Evolutionary conservation across 2,797 vertebrate species (phyloP).

Genomic region (Parauchenoglanis punctatus): DNA sequence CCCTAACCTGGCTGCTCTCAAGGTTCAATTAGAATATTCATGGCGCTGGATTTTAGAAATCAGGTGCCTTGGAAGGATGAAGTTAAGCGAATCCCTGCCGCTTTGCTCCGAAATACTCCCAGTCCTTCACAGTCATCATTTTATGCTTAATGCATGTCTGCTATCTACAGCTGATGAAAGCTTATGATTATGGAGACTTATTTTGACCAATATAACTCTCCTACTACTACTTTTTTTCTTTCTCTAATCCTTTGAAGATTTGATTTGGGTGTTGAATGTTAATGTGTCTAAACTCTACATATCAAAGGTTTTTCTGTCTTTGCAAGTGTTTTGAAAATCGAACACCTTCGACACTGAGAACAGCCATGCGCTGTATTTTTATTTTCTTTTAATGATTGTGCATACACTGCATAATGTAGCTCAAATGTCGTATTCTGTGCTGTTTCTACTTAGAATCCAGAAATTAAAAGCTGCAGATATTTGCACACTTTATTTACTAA

Average conservation of each 20-base stretch:
- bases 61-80: constrained; percentile 13
- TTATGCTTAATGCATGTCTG: constrained; percentile 29
- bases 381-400: background rate
- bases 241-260: background rate
- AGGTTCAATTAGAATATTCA: constrained; percentile 55
- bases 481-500: background rate
- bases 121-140: constrained; percentile 31
- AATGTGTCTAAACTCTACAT: constrained; percentile 2
- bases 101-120: constrained; percentile 22
- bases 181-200: constrained; percentile 29
- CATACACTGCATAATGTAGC: background rate
- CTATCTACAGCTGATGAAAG: constrained; percentile 32
- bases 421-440: background rate
- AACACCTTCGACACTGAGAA: background rate
- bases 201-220: constrained; percentile 18
- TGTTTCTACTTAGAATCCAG: background rate
- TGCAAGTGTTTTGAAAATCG: constrained; percentile 1
- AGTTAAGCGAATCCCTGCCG: constrained; percentile 20
- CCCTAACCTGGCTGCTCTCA: constrained; percentile 30
- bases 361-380: background rate
- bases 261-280: background rate
- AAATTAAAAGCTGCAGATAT: background rate
- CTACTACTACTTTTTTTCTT: background rate
- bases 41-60: constrained; percentile 29
- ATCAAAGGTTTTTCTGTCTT: background rate